These are phyloP conservation scores for Rhinogobius similis DNA, from an alignment of 2,113 vertebrate species.

Conservation along the genomic window DNA sequence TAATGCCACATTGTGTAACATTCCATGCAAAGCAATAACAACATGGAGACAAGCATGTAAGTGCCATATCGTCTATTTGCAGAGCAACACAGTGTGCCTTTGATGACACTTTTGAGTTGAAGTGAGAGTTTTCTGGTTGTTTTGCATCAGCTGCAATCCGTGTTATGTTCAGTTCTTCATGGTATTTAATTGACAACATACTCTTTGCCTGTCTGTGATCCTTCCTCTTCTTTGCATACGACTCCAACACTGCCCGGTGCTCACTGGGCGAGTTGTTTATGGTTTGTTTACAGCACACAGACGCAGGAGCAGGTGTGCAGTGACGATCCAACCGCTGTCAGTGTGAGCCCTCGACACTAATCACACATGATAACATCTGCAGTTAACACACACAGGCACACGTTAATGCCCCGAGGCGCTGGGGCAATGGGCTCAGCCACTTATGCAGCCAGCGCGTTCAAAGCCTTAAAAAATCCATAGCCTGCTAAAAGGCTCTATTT, in stretches of 20 bases:
- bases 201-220: slow-evolving; percentile 30
- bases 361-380: slow-evolving; percentile 50
- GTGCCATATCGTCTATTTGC: too few species aligned
- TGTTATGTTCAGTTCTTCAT: background rate
- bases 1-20: too few species aligned
- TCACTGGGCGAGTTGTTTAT: slow-evolving; percentile 4
- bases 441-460: background rate
- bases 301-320: slow-evolving; percentile 66
- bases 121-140: slow-evolving; percentile 2
- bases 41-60: too few species aligned
- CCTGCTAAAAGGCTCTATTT: background rate
- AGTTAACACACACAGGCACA: slow-evolving; percentile 61
- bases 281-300: slow-evolving; percentile 58
- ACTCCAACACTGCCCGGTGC: background rate
- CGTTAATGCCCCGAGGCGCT: slow-evolving; percentile 44
- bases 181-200: slow-evolving; percentile 35
- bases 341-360: slow-evolving; percentile 25
- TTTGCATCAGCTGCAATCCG: slow-evolving; percentile 25
- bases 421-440: background rate
- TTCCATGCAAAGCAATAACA: too few species aligned
- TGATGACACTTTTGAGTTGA: slow-evolving; percentile 5
- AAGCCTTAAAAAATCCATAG: background rate
- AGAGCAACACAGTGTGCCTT: too few species aligned
- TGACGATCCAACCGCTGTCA: slow-evolving; percentile 49
- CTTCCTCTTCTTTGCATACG: slow-evolving; percentile 12